Evolutionary conservation across 1,140 invertebrate species (phyloP), one percentile per base, ranked within the genome.

Genomic region (Globodera rostochiensis): DNA sequence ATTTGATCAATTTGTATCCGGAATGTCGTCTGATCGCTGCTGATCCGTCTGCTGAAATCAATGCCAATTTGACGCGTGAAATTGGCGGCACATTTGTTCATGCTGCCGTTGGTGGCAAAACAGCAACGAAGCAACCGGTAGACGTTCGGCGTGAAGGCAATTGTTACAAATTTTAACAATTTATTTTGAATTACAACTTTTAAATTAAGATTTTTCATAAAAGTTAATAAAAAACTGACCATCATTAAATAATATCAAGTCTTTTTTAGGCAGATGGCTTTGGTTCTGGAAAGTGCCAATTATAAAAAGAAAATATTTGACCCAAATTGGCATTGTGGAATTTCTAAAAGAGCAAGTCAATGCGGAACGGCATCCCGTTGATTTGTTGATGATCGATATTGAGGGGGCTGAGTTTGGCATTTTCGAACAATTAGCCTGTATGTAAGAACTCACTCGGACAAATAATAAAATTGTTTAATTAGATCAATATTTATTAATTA

Each of bases 341-440:
- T 78, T 78, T 47, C 69, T 78, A 49, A 6, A 9, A 0, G n/a
- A 53, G 46, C 19, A n/a, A 19, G 19, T 64, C 19, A 45, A 36
- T 19, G 49, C n/a, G 7, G 45, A 64, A 25, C 36, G 13, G 50
- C 21, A 78, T 49, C 77, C 77, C 15, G 25, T 78, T 6, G 77
- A 78, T 78, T 78, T 78, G 70, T 36, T 78, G 11, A n/a, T 78
- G 47, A 78, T 78, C 50, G 77, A 78, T 25, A 47, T 78, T 64
- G 77, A 78, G 50, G 77, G 77, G 25, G 77, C 77, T 11, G 77
- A 78, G 50, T 78, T 78, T 69, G 77, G 77, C 25, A 78, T 78
- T 69, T 66, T 78, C n/a, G 77, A 78, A 21, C 45, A 78, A 21
- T 78, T 78, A 36, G 64, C 69, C 36, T 19, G 69, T 71, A 36